These are phyloP conservation scores for Halcyon badia DNA, from an alignment of 2,797 vertebrate genomes.

Conservation along the genomic window DNA sequence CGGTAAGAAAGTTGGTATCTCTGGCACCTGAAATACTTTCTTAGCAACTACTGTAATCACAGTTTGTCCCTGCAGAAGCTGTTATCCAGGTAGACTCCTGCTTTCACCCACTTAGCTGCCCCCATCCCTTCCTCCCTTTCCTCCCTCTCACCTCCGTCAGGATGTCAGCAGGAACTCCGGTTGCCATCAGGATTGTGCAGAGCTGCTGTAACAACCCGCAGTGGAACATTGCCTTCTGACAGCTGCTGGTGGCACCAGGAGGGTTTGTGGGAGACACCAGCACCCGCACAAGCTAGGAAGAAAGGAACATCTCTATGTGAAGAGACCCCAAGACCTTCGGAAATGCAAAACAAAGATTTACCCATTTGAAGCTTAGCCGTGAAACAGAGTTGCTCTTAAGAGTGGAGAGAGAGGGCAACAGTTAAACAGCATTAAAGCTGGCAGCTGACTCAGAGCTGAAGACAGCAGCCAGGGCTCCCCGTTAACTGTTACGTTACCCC, in stretches of 20 bases:
- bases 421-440: fast-evolving
- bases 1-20: not conserved
- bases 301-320: fast-evolving
- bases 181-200: slow-evolving; percentile 98
- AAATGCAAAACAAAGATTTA: not conserved
- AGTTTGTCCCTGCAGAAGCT: not conserved
- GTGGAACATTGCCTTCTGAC: slow-evolving; percentile 96
- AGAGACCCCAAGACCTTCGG: not conserved
- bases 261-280: slow-evolving; percentile 96
- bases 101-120: fast-evolving
- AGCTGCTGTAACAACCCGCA: slow-evolving; percentile 96
- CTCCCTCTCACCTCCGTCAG: slow-evolving; percentile 90
- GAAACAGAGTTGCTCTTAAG: not conserved
- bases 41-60: fast-evolving
- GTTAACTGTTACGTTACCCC: fast-evolving
- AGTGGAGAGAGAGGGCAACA: not conserved
- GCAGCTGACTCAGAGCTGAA: not conserved
- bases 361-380: fast-evolving
- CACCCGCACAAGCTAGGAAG: slow-evolving; percentile 90
- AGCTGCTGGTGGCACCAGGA: slow-evolving; percentile 93
- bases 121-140: fast-evolving
- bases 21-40: not conserved
- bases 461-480: not conserved
- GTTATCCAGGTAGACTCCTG: not conserved
- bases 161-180: slow-evolving; percentile 96